Evolutionary conservation across 2,888 invertebrate species (phyloP).

Genomic region (Petrolisthes cinctipes): DNA sequence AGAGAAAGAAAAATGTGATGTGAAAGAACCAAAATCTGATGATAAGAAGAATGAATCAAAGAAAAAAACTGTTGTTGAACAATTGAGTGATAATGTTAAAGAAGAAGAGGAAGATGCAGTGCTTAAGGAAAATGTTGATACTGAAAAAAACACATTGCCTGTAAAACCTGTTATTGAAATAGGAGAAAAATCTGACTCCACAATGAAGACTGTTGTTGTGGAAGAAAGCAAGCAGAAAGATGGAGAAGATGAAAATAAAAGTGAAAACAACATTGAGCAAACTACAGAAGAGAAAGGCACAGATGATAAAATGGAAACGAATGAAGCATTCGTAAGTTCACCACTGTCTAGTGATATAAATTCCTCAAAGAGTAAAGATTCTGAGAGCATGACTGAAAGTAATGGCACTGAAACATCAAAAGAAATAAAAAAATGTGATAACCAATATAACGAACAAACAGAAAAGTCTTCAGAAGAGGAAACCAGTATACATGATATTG

Average conservation of each 20-base stretch:
- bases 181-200: too few relatives aligned
- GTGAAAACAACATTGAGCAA: neutral
- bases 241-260: neutral
- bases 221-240: conserved; percentile 5
- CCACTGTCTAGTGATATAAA: too few relatives aligned
- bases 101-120: neutral
- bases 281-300: neutral
- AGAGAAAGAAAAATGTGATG: neutral
- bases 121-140: neutral
- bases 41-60: neutral
- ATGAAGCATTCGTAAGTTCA: too few relatives aligned
- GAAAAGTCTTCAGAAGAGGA: neutral
- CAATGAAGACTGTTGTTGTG: neutral
- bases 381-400: neutral
- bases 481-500: neutral
- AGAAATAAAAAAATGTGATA: neutral
- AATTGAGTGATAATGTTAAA: neutral
- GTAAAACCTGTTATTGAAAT: too few relatives aligned
- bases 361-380: neutral
- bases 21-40: neutral
- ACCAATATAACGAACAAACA: neutral
- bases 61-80: neutral
- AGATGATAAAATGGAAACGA: neutral
- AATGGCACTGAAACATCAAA: neutral
- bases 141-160: neutral